Conservation (phyloP, 2,113 vertebrate genomes). For the Nothobranchius furzeri region DNA sequence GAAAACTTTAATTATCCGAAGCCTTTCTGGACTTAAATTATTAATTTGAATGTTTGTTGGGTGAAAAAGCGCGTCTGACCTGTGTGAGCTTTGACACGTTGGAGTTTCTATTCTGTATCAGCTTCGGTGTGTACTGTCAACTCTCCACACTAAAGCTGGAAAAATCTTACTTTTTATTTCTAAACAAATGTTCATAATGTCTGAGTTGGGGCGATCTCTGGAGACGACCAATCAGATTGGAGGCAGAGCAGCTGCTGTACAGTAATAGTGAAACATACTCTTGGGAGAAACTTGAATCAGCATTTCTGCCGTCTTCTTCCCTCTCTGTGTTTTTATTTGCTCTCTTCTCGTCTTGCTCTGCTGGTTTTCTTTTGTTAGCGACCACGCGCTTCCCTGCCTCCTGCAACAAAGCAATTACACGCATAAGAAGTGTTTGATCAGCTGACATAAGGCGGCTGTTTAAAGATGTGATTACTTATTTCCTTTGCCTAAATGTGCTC, state of each 20-base stretch:
- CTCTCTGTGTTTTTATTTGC: constrained; percentile 28
- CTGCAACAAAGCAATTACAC: constrained; percentile 14
- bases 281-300: constrained; percentile 25
- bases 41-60: not conserved
- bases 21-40: constrained; percentile 2
- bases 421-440: constrained; percentile 26
- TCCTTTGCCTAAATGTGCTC: constrained; percentile 6
- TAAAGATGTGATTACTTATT: constrained; percentile 12
- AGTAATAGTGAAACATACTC: constrained; percentile 40
- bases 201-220: constrained; percentile 31
- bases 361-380: not conserved
- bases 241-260: constrained; percentile 22
- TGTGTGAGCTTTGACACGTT: not conserved
- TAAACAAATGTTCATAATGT: constrained; percentile 18
- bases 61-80: not conserved
- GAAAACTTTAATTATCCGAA: constrained; percentile 14
- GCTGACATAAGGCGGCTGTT: not conserved
- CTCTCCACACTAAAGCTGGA: not conserved
- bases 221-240: constrained; percentile 33
- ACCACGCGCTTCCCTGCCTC: not conserved
- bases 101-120: not conserved
- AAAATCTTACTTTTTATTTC: not conserved
- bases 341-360: constrained; percentile 6
- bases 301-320: constrained; percentile 24
- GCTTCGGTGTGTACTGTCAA: constrained; percentile 21